Evolutionary conservation across 2,113 vertebrate species (phyloP).

Genomic region (Oreocharis arfaki): DNA sequence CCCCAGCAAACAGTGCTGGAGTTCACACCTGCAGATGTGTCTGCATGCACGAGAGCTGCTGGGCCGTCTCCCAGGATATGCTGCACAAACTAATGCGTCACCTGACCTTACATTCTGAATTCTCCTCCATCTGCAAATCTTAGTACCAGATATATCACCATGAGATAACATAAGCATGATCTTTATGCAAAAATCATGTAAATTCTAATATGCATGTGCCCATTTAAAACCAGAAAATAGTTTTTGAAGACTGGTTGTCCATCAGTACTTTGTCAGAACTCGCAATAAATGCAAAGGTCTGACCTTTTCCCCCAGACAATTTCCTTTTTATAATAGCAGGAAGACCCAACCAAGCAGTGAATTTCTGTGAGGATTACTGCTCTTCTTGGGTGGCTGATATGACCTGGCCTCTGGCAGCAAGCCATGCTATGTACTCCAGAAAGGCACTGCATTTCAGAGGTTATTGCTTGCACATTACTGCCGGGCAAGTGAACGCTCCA

Average conservation of each 20-base stretch:
- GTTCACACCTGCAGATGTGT: background rate
- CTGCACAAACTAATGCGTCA: background rate
- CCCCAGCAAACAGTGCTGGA: background rate
- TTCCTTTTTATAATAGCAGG: conserved; percentile 11
- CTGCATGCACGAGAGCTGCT: accelerated
- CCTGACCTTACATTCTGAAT: background rate
- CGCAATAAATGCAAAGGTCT: background rate
- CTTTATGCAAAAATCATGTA: background rate
- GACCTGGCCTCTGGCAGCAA: conserved; percentile 22
- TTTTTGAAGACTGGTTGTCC: background rate
- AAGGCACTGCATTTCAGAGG: background rate
- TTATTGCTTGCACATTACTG: conserved; percentile 11
- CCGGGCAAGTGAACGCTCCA: background rate
- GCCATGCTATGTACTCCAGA: background rate
- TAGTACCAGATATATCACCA: background rate
- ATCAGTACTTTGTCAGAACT: background rate
- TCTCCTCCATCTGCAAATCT: background rate
- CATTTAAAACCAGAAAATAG: background rate
- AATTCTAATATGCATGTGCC: background rate
- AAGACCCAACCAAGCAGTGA: conserved; percentile 17
- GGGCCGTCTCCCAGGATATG: background rate
- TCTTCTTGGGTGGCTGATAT: background rate
- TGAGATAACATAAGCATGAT: background rate
- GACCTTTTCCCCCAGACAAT: background rate
- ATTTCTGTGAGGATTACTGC: conserved; percentile 31